Conservation (phyloP, 53 echinoderm and acorn worm genomes). For the Arbacia lixula region DNA sequence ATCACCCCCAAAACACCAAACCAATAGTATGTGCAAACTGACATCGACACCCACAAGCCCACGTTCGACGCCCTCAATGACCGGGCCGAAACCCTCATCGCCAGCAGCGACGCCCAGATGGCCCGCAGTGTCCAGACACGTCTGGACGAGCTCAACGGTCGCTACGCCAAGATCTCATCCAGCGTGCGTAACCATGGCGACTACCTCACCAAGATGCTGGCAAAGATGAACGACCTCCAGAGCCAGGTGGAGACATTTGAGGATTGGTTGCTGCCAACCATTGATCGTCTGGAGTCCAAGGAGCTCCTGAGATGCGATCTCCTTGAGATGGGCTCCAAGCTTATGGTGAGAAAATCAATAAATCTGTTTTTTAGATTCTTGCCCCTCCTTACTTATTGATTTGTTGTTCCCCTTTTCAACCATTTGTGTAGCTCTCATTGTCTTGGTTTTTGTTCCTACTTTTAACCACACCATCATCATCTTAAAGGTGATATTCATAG, state of each 20-base stretch:
- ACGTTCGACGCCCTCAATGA: slow-evolving; percentile 90
- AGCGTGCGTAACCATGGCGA: slow-evolving; percentile 83
- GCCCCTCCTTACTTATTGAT: too few species aligned
- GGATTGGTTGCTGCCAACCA: slow-evolving; percentile 96
- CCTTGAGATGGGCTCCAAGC: slow-evolving; percentile 83
- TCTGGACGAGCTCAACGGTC: slow-evolving; percentile 84
- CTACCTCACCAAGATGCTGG: slow-evolving; percentile 83
- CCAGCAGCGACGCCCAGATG: slow-evolving; percentile 85
- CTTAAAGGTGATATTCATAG: too few species aligned
- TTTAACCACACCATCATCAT: too few species aligned
- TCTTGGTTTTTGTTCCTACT: too few species aligned
- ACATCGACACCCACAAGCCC: slow-evolving; percentile 96
- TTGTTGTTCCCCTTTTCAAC: too few species aligned
- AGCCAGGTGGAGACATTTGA: slow-evolving; percentile 87
- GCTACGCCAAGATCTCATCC: slow-evolving; percentile 76
- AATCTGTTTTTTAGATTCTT: too few species aligned
- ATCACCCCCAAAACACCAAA: not conserved
- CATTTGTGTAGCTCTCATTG: too few species aligned
- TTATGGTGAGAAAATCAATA: slow-evolving; percentile 94
- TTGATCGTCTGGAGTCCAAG: slow-evolving; percentile 85
- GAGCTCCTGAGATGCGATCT: slow-evolving; percentile 89
- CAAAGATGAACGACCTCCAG: slow-evolving; percentile 82
- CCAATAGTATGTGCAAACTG: slow-evolving; percentile 86
- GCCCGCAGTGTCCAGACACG: slow-evolving; percentile 73
- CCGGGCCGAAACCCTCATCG: slow-evolving; percentile 79